A percentile compares a stretch with the other conserved stretches of the same genome.
phyloP scores from a whole-genome alignment of 1,140 invertebrate species.

The Coboldia fuscipes region DNA sequence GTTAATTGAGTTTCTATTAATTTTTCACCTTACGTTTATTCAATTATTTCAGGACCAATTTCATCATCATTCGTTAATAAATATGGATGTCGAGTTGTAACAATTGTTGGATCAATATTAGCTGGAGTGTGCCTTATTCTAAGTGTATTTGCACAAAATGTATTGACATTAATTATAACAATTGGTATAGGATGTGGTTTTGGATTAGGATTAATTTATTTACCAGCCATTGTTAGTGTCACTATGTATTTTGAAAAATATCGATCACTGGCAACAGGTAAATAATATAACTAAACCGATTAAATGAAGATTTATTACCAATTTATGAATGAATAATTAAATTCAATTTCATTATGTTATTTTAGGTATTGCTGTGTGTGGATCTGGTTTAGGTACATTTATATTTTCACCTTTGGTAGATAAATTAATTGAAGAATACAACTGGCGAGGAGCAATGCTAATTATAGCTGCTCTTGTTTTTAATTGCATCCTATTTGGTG shows the following conservation, averaged over 20 bases:
- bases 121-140: conserved; percentile 49
- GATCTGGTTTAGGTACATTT: conserved; percentile 74
- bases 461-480: conserved; percentile 63
- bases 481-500: conserved; percentile 63
- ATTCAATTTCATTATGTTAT: not conserved
- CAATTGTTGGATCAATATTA: conserved; percentile 66
- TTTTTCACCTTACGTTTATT: no score
- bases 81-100: conserved; percentile 76
- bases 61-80: conserved; percentile 83
- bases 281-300: conserved; percentile 1
- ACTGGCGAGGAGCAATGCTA: conserved; percentile 53
- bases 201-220: conserved; percentile 74
- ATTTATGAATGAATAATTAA: not conserved
- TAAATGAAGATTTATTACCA: not conserved
- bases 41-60: conserved; percentile 52
- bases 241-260: conserved; percentile 86
- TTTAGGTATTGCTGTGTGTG: conserved; percentile 69
- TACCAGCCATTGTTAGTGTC: conserved; percentile 86
- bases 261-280: conserved; percentile 69
- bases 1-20: no score
- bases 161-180: conserved; percentile 65
- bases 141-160: conserved; percentile 52
- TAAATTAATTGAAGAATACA: conserved; percentile 33
- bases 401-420: conserved; percentile 60
- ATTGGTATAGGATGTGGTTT: conserved; percentile 76